Conservation (phyloP, 2,888 invertebrate species). For the Charanyca ferruginea region DNA sequence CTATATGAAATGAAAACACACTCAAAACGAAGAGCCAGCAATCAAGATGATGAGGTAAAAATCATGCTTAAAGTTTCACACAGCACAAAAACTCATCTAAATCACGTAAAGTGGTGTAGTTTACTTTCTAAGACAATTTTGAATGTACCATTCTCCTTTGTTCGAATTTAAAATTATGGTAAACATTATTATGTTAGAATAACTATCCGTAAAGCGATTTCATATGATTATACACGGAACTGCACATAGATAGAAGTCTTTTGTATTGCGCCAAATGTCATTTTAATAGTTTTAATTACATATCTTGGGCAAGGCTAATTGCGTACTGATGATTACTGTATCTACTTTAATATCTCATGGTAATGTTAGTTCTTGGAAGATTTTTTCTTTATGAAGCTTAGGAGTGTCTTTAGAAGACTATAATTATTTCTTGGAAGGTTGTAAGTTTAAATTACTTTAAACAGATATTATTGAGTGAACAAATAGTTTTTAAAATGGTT, state of each 20-base stretch:
- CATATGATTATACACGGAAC: conserved; percentile 75
- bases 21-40: conserved; percentile 33
- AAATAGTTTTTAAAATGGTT: neutral
- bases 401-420: conserved; percentile 20
- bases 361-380: conserved; percentile 53
- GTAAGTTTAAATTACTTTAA: conserved; percentile 5
- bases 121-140: conserved; percentile 69
- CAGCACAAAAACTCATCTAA: conserved; percentile 55
- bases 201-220: conserved; percentile 77
- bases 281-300: conserved; percentile 89
- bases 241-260: conserved; percentile 67
- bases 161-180: conserved; percentile 72
- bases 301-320: conserved; percentile 74
- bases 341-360: conserved; percentile 56
- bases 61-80: conserved; percentile 61
- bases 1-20: conserved; percentile 54
- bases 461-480: neutral
- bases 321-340: conserved; percentile 68
- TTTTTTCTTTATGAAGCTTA: conserved; percentile 41
- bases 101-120: conserved; percentile 54
- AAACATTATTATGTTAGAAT: conserved; percentile 73
- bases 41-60: conserved; percentile 61
- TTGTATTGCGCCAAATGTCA: conserved; percentile 82
- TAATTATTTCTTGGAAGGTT: conserved; percentile 26
- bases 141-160: conserved; percentile 64